Conservation (phyloP, 2,888 invertebrate species). For the Glomeris marginata region DNA sequence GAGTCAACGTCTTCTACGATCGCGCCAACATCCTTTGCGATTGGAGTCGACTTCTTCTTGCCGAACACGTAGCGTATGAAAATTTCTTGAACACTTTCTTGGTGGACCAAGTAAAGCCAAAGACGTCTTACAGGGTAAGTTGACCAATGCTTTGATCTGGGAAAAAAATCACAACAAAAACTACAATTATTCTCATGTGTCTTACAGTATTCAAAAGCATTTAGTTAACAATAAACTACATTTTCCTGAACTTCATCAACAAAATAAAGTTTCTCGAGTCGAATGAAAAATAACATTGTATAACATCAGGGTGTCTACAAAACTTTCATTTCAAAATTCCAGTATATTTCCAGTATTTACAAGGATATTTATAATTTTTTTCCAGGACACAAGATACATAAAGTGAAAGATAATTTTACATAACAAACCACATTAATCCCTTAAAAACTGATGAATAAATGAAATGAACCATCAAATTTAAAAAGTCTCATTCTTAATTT, state of each 20-base stretch:
- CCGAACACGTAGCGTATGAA: constrained; percentile 93
- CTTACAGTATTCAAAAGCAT: neutral
- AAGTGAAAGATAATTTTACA: too few relatives aligned
- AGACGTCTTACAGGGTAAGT: constrained; percentile 44
- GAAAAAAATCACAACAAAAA: neutral
- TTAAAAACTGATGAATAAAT: too few relatives aligned
- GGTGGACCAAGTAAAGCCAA: constrained; percentile 85
- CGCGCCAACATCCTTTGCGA: constrained; percentile 11
- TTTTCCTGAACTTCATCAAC: neutral
- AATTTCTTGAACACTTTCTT: constrained; percentile 82
- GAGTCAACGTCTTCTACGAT: constrained; percentile 21
- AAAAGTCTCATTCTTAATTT: too few relatives aligned
- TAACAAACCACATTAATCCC: too few relatives aligned
- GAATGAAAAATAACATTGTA: neutral
- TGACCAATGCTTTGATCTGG: constrained; percentile 17
- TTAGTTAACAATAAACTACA: too few relatives aligned
- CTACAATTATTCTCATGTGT: neutral
- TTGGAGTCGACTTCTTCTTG: constrained; percentile 30
- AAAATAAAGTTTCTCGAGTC: neutral
- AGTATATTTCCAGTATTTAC: too few relatives aligned
- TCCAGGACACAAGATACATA: too few relatives aligned
- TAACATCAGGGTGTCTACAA: too few relatives aligned
- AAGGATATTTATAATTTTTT: too few relatives aligned
- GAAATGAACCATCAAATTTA: too few relatives aligned
- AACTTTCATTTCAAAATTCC: too few relatives aligned